Evolutionary conservation across 2,888 invertebrate genomes (phyloP), one percentile per base, ranked within the genome.

Genomic region (Polydrusus tereticollis): DNA sequence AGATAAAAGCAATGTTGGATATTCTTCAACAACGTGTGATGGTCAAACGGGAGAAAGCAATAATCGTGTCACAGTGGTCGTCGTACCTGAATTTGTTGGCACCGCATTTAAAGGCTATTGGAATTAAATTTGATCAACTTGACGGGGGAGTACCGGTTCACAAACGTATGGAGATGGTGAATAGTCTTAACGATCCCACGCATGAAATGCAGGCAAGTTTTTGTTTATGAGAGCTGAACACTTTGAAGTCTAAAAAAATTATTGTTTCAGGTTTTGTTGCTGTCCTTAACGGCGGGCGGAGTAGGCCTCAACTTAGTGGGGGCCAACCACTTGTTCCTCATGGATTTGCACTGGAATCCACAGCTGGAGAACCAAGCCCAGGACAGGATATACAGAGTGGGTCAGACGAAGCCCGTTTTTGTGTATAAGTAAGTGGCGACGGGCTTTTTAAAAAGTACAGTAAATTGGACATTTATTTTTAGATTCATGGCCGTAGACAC

Each of bases 271-370:
- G 87, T 94, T 72, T 87, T 98, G 85, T 86, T 99, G 45, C 87
- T 99, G 0, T 98, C 98, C 0, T 87, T 98, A 26, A 93, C 94
- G 71, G 97, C 98, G 45, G 98, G 98, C 55, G 98, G 98, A 23
- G 97, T 97, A 14, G 98, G 98, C 0, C 87, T 99, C 12, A 98
- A 99, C 88, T 88, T 98, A 64, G 89, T 94, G 68, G 98, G 98
- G 1, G 98, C 93, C 0, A 97, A 95, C 87, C 96, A 98, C 84
- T 88, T 99, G 55, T 89, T 98, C 29, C 87, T 99, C 33, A 85
- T 97, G 20, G 98, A 99, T 86, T 89, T 96, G 63, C 98, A 98
- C 85, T 99, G 98, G 97, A 99, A 98, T 88, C 98, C 98, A 0
- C 97, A 98, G 81, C 86, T 98, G 52, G 98, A 99, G 85, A 89